Evolutionary conservation across 2,797 vertebrate genomes (phyloP).

Genomic region (Lates japonicus): DNA sequence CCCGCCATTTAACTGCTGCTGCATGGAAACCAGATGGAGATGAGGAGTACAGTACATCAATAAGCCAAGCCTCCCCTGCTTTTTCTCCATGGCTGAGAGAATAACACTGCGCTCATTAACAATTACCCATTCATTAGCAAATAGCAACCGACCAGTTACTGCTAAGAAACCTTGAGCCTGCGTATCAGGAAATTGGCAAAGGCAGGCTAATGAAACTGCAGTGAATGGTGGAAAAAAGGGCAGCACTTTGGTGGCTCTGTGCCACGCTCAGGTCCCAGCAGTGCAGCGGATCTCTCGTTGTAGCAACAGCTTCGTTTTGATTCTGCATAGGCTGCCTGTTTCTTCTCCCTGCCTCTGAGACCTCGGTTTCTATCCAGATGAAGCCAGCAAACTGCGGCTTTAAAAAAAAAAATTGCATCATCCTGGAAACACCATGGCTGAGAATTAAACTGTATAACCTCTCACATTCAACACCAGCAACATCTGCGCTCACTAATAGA

Average conservation of each 20-base stretch:
- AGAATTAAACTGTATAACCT: slow-evolving; percentile 33
- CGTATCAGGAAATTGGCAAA: slow-evolving; percentile 71
- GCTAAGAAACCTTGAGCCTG: slow-evolving; percentile 51
- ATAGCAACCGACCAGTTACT: slow-evolving; percentile 57
- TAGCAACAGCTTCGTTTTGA: slow-evolving; percentile 54
- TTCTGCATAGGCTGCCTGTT: slow-evolving; percentile 60
- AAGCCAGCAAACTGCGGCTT: slow-evolving; percentile 31
- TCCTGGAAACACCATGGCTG: slow-evolving; percentile 8
- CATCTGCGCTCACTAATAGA: slow-evolving; percentile 44
- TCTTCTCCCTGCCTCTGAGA: slow-evolving; percentile 42
- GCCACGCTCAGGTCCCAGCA: slow-evolving; percentile 60
- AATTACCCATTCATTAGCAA: slow-evolving; percentile 70
- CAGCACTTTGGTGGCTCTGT: slow-evolving; percentile 57
- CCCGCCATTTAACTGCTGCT: slow-evolving; percentile 32
- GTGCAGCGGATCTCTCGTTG: slow-evolving; percentile 52
- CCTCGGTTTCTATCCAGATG: slow-evolving; percentile 33
- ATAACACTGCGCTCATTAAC: slow-evolving; percentile 65
- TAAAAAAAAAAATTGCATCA: slow-evolving; percentile 41
- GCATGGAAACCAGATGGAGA: slow-evolving; percentile 70
- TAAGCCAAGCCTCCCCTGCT: slow-evolving; percentile 50
- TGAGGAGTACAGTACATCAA: slow-evolving; percentile 57
- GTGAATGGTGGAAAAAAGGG: slow-evolving; percentile 63
- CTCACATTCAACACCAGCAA: slow-evolving; percentile 35
- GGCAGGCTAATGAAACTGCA: slow-evolving; percentile 64
- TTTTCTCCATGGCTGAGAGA: slow-evolving; percentile 57